Percentiles rank a stretch among this genome's conserved stretches.
Evolutionary conservation across 1,140 invertebrate species (phyloP).

Genomic region (Papilio dardanus): DNA sequence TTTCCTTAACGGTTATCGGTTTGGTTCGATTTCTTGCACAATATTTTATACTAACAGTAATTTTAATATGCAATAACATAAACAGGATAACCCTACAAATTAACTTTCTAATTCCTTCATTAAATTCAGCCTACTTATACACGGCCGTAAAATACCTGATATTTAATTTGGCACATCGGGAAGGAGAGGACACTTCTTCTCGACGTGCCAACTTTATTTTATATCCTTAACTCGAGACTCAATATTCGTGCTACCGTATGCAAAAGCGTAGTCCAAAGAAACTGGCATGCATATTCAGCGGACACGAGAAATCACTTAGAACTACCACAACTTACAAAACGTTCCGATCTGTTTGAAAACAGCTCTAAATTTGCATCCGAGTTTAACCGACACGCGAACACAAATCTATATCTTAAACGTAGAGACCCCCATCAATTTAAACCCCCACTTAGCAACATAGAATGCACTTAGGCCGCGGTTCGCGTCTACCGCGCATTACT

Average conservation of each 20-base stretch:
- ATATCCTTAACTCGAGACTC: not conserved
- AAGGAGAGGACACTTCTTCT: not conserved
- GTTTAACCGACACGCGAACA: slow-evolving; percentile 35
- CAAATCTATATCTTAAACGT: slow-evolving; percentile 42
- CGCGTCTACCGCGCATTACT: slow-evolving; percentile 49
- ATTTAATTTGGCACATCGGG: not conserved
- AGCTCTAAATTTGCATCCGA: slow-evolving; percentile 36
- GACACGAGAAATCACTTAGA: slow-evolving; percentile 38
- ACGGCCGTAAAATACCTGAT: not conserved
- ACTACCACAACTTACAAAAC: slow-evolving; percentile 35
- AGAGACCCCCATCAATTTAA: slow-evolving; percentile 43
- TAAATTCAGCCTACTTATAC: not conserved
- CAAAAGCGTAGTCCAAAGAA: slow-evolving; percentile 13
- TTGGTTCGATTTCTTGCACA: slow-evolving; percentile 1
- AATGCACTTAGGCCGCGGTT: slow-evolving; percentile 40
- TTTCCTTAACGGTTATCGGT: slow-evolving; percentile 35
- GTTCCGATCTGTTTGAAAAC: slow-evolving; percentile 33
- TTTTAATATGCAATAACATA: not conserved
- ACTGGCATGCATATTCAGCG: slow-evolving; percentile 30
- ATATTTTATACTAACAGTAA: not conserved
- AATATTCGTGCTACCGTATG: slow-evolving; percentile 21
- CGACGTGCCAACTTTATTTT: not conserved
- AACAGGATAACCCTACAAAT: not conserved
- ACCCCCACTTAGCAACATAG: slow-evolving; percentile 43
- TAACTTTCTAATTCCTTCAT: not conserved